These are phyloP conservation scores for Euwallacea fornicatus DNA, from an alignment of 1,140 invertebrate genomes.

Conservation along the genomic window DNA sequence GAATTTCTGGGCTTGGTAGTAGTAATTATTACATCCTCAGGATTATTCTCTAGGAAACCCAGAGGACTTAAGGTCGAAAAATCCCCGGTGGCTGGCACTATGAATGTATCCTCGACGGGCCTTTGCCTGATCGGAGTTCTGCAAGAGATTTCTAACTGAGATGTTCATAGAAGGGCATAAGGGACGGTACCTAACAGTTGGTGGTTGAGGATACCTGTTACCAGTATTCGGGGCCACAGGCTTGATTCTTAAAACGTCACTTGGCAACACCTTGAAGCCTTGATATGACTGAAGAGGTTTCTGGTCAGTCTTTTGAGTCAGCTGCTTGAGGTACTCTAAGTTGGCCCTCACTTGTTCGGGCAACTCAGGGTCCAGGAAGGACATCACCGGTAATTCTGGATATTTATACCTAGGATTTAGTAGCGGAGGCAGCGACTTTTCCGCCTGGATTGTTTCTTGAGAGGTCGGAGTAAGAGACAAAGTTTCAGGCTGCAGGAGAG, in stretches of 20 bases:
- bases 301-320: neutral
- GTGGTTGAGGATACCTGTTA: neutral
- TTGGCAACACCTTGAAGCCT: neutral
- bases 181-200: neutral
- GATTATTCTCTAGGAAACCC: neutral
- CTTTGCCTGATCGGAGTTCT: neutral
- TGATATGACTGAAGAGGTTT: neutral
- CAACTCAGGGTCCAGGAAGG: neutral
- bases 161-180: too few relatives aligned
- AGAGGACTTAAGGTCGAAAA: conserved; percentile 8
- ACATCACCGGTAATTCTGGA: neutral
- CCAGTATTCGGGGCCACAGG: neutral
- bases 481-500: too few relatives aligned
- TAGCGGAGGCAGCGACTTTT: neutral
- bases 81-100: conserved; percentile 18
- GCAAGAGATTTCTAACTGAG: too few relatives aligned
- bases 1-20: neutral
- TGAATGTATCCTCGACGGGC: conserved; percentile 1
- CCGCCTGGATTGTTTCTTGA: neutral
- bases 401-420: conserved; percentile 3
- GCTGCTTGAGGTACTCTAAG: neutral
- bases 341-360: neutral
- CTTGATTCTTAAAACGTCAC: conserved; percentile 13
- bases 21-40: neutral
- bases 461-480: too few relatives aligned